Evolutionary conservation across 2,113 vertebrate genomes (phyloP), one percentile per base, ranked within the genome.

Genomic region (Tetraodon nigroviridis): DNA sequence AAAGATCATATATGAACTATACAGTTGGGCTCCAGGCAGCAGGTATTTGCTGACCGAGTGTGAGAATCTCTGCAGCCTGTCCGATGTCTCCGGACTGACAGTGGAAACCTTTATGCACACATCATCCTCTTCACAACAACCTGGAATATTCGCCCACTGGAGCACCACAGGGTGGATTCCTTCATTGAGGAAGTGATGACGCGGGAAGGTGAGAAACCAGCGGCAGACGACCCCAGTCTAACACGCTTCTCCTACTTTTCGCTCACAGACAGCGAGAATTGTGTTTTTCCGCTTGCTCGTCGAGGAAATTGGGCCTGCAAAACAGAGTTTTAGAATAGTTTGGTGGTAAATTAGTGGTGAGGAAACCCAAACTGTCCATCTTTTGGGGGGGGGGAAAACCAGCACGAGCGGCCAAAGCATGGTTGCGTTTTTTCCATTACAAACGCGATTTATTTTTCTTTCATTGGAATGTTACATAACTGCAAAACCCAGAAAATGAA

Each of bases 111-210:
- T 65, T 32, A 64, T 56, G 53, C 68, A 55, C 48, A 64, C 63
- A 48, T 61, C 61, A 58, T 61, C 55, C 61, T 65, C 52, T 63
- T 78, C 67, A 69, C 82, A 83, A 82, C 79, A 83, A 75, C 70
- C 19, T 57, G 80, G 64, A 76, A 65, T 58, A 61, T 72, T 78
- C 56, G 59, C 50, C 56, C 27, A 58, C 60, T 68, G 67, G 44
- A 57, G 55, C 55, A 27, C 50, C 15, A 47, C 29, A 62, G 16
- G 64, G 56, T 55, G 70, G 80, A 84, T 85, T 85, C 73, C 80
- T 69, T 84, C 70, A 63, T 57, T 63, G 80, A 86, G 87, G 87
- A 89, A 86, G 79, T 70, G 79, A 81, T 87, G 84, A 89, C 84
- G 81, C 80, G 85, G 82, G 69, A 64, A 55, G 64, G 55, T 61